A percentile compares a stretch with the other conserved stretches of the same genome.
Conservation (phyloP, 2,888 invertebrate species). For the Quadroppia sp. region DNA sequence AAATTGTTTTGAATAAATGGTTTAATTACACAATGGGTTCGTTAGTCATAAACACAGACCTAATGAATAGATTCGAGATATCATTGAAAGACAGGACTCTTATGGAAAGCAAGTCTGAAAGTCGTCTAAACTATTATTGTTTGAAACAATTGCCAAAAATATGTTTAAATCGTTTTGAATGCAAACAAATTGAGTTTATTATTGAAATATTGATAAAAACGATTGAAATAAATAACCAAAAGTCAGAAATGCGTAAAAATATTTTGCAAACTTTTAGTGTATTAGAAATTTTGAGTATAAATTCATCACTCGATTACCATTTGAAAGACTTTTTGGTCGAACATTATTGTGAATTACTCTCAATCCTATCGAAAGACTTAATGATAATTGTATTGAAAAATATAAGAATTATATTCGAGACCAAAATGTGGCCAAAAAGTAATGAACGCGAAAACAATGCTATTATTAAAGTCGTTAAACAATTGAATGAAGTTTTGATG, state of each 20-base stretch:
- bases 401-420: background rate
- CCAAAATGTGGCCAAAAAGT: background rate
- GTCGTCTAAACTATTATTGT: background rate
- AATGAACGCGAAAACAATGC: background rate
- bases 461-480: background rate
- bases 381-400: conserved; percentile 9
- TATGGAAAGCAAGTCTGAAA: background rate
- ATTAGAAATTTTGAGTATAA: background rate
- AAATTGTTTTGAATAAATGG: background rate
- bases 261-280: background rate
- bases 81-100: background rate
- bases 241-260: background rate
- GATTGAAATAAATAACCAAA: background rate
- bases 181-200: background rate
- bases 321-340: background rate
- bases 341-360: background rate
- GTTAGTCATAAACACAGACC: background rate
- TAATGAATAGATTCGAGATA: background rate
- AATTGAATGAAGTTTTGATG: background rate
- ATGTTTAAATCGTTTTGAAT: background rate
- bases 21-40: conserved; percentile 2
- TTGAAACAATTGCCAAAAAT: background rate
- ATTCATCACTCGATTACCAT: background rate
- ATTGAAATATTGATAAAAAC: background rate
- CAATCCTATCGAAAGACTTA: background rate